A percentile compares a stretch with the other conserved stretches of the same genome.
These are phyloP conservation scores for Globodera ellingtonae DNA, from an alignment of 1,140 invertebrate species.

Conservation along the genomic window DNA sequence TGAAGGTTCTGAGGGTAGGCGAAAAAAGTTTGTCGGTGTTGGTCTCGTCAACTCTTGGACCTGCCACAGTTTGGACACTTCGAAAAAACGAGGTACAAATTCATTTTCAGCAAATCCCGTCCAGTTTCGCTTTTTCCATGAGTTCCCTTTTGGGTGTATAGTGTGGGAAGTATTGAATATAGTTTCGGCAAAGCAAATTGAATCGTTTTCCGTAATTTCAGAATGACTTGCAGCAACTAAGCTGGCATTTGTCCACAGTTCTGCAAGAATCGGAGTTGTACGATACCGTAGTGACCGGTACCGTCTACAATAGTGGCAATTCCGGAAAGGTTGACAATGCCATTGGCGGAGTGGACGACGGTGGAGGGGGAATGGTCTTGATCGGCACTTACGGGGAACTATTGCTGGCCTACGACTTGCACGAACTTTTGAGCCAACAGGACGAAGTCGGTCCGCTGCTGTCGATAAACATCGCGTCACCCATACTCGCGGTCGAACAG, in stretches of 20 bases:
- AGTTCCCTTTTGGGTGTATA: neutral
- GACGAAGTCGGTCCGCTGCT: conserved; percentile 27
- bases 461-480: conserved; percentile 45
- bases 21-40: conserved; percentile 32
- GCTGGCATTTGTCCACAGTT: conserved; percentile 38
- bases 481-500: conserved; percentile 46
- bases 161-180: no score
- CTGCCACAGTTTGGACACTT: conserved; percentile 47
- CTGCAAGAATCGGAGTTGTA: conserved; percentile 48
- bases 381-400: conserved; percentile 57
- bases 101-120: neutral
- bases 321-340: neutral
- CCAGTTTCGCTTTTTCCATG: conserved; percentile 20
- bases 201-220: no score
- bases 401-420: conserved; percentile 44
- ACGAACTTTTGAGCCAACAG: conserved; percentile 8
- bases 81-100: conserved; percentile 22
- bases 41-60: conserved; percentile 54
- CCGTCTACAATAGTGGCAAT: neutral
- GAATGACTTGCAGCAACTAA: neutral
- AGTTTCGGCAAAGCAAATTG: no score
- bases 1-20: conserved; percentile 36
- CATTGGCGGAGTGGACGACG: neutral
- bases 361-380: conserved; percentile 40
- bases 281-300: conserved; percentile 42